Evolutionary conservation across 2,113 vertebrate species (phyloP), one percentile per base, ranked within the genome.

Genomic region (Varanus salvator): DNA sequence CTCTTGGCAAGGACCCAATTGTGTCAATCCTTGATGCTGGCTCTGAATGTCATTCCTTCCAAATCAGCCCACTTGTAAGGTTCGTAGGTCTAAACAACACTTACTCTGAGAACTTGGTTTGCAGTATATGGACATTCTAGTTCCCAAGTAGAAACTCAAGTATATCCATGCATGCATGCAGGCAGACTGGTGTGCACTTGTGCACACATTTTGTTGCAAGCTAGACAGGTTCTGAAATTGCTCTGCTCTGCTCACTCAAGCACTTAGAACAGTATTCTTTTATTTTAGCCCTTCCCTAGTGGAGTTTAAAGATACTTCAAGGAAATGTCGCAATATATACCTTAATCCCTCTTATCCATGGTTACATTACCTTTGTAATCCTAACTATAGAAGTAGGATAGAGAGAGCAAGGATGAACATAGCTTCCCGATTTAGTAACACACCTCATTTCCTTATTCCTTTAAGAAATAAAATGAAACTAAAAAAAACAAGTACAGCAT

Each of bases 91-190:
- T 83, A 60, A 14, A 38, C 76, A 64, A 87, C 87, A 60, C 21
- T 85, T 81, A 82, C 31, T 21, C 54, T 50, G 29, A 74, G 31
- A 85, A 85, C 27, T n/a, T 74, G 17, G 27, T 3, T 19, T n/a
- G 77, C 19, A 92, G 19, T 44, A 66, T 54, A 11, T 38, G 60
- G 3, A 92, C 90, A 91, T 88, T 38, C 44, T 87, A 1, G 6
- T 11, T 91, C 9, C 1, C 76, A 0, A 0, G 3, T 54, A 66
- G 72, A 90, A 48, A 92, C 77, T 29, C 31, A 17, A 8, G 9
- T 38, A 14, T 38, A 75, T 17, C 15, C n/a, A 75, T 72, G 69
- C 69, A 29, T n/a, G 29, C 69, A 21, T 1, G 60, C 60, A 64
- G 3, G 14, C 57, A 12, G 12, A 60, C 57, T 11, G 12, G 57